A percentile compares a stretch with the other conserved stretches of the same genome.
These are phyloP conservation scores for Silurus meridionalis DNA, from an alignment of 2,113 vertebrate species.

Conservation along the genomic window DNA sequence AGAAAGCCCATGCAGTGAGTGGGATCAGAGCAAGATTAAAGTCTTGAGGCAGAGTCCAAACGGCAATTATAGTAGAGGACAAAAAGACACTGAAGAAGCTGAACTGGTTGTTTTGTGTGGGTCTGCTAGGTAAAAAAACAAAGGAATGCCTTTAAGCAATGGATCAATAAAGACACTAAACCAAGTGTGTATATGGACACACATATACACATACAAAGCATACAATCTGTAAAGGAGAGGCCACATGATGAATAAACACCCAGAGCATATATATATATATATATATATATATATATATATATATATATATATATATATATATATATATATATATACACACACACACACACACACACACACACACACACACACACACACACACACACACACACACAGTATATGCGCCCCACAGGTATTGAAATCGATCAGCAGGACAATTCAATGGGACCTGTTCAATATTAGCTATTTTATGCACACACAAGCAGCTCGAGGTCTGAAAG, in stretches of 20 bases:
- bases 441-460: conserved; percentile 35
- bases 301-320: no score
- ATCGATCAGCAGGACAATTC: conserved; percentile 46
- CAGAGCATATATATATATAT: conserved; percentile 17
- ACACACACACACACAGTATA: no score
- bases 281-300: conserved; percentile 1
- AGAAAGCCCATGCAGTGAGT: conserved; percentile 1
- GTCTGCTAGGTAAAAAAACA: conserved; percentile 27
- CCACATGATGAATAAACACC: conserved; percentile 36
- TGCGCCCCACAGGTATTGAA: conserved; percentile 12
- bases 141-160: conserved; percentile 33
- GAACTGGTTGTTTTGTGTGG: conserved; percentile 10
- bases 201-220: conserved; percentile 12
- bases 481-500: conserved; percentile 30
- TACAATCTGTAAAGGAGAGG: conserved; percentile 37
- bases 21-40: conserved; percentile 31
- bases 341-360: no score
- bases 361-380: no score
- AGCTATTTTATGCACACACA: conserved; percentile 38
- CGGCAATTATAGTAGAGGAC: conserved; percentile 20
- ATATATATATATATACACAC: no score
- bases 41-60: conserved; percentile 15
- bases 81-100: conserved; percentile 22
- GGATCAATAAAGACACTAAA: conserved; percentile 47
- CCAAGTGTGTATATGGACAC: conserved; percentile 5